phyloP scores from a whole-genome alignment of 2,113 vertebrate species.

The Triplophysa siluroides region DNA sequence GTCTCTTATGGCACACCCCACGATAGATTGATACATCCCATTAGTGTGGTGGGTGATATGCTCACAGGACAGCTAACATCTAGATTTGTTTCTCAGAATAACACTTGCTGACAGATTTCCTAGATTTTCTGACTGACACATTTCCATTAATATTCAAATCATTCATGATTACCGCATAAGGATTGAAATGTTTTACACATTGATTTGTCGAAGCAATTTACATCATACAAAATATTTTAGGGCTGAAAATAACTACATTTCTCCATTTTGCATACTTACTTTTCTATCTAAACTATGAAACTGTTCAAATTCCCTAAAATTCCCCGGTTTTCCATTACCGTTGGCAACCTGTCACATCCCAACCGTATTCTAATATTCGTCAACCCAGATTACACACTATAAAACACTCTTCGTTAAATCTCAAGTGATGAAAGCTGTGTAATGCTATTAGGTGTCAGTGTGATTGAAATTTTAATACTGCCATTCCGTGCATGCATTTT shows the following conservation, averaged over 20 bases:
- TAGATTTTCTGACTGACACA: too few relatives aligned
- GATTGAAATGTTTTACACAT: too few relatives aligned
- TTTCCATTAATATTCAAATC: too few relatives aligned
- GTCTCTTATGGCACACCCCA: slow-evolving; percentile 8
- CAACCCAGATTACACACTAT: not conserved
- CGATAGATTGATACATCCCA: slow-evolving; percentile 31
- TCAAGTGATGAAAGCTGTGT: not conserved
- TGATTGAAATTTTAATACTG: not conserved
- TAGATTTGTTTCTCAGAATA: slow-evolving; percentile 5
- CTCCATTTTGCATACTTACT: too few relatives aligned
- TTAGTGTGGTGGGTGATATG: slow-evolving; percentile 16
- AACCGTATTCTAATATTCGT: not conserved
- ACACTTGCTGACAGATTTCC: not conserved
- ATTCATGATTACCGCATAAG: too few relatives aligned
- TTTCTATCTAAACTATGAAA: too few relatives aligned
- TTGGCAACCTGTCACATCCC: too few relatives aligned
- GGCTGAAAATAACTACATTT: too few relatives aligned
- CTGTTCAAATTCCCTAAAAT: too few relatives aligned
- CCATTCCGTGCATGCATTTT: not conserved
- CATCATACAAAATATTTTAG: too few relatives aligned
- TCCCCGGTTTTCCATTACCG: too few relatives aligned
- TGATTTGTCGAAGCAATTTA: too few relatives aligned
- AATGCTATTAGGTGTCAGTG: not conserved
- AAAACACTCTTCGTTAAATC: not conserved
- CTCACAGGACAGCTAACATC: slow-evolving; percentile 4